A percentile compares a stretch with the other conserved stretches of the same genome.
Evolutionary conservation across 2,797 vertebrate species (phyloP).

Genomic region (Capromys pilorides): DNA sequence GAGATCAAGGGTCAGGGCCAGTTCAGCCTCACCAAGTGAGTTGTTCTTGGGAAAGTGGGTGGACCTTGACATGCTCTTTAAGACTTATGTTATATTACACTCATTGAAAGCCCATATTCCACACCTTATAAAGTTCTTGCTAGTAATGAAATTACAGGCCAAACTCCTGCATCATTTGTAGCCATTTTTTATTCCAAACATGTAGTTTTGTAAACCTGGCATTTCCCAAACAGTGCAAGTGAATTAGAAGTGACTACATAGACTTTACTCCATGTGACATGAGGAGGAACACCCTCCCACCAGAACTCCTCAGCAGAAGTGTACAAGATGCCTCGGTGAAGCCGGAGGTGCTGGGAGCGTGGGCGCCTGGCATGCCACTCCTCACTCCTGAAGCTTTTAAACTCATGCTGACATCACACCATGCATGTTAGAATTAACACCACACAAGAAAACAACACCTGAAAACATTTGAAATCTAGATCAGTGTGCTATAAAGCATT

Average conservation of each 20-base stretch:
- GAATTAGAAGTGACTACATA: constrained; percentile 84
- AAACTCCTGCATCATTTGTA: constrained; percentile 69
- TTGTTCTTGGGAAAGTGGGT: background rate
- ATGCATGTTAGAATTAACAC: constrained; percentile 8
- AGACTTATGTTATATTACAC: rapidly evolving
- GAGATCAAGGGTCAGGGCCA: background rate
- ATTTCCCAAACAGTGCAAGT: constrained; percentile 87
- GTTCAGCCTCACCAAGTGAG: background rate
- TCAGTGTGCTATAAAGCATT: constrained; percentile 13
- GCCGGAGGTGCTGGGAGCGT: constrained; percentile 62
- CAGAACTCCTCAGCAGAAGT: constrained; percentile 74
- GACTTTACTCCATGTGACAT: constrained; percentile 80
- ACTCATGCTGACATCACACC: constrained; percentile 70
- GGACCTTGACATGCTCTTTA: background rate
- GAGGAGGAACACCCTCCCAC: constrained; percentile 73
- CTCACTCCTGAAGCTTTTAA: constrained; percentile 72
- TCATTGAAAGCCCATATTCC: background rate
- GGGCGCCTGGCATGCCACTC: constrained; percentile 67
- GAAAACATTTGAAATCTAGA: constrained; percentile 61
- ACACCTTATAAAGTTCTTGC: background rate
- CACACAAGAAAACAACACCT: background rate
- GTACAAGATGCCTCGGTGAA: constrained; percentile 56
- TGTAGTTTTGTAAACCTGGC: constrained; percentile 85
- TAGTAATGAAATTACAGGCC: constrained; percentile 46
- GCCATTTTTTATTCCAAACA: constrained; percentile 85